Base-by-base conservation (phyloP, 2,797 vertebrate genomes). In the Falco columbarius region DNA sequence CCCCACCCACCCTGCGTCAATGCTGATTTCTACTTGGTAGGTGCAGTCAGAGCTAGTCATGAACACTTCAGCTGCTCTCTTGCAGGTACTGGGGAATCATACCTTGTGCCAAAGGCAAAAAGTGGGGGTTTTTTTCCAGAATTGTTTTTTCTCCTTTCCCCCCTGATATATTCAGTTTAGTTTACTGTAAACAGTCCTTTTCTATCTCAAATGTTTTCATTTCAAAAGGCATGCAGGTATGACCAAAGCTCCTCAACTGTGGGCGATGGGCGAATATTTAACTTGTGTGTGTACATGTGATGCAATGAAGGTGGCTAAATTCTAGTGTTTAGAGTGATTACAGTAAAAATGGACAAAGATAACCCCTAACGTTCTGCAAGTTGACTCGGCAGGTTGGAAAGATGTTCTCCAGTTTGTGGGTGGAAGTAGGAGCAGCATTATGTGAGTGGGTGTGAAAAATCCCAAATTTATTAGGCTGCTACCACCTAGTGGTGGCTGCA, bases 401-500 rank as follows among this genome's bases (percentile, higher is more conserved):
- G 59, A 67, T 71, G 49, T 67, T 95, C 63, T 75, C 27, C 40
- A 17, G 40, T 58, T 49, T 0, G 2, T 34, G 68, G 14, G 20
- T 88, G 55, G 68, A 91, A 82, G 44, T 9, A 81, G 46, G 27
- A 93, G 40, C 10, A 90, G 38, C 32, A 1, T 6, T 70, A 14
- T 24, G 8, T 24, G 47, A 85, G 10, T 30, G 32, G 12, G 26
- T 63, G 65, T n/a, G 72, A 40, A 82, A 74, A 32, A 16, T 7
- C 27, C 22, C 47, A 86, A 56, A 61, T 49, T 92, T 93, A 75
- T 80, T 88, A 36, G 76, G 44, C 76, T 96, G 85, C 95, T 95
- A 55, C 97, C 97, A 97, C 67, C 97, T 98, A 96, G 96, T 86
- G 97, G 97, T 95, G 44, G 66, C 54, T 88, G 15, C 19, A 1